These are phyloP conservation scores for Corythornis vintsioides DNA, from an alignment of 2,113 vertebrate genomes.

Conservation along the genomic window DNA sequence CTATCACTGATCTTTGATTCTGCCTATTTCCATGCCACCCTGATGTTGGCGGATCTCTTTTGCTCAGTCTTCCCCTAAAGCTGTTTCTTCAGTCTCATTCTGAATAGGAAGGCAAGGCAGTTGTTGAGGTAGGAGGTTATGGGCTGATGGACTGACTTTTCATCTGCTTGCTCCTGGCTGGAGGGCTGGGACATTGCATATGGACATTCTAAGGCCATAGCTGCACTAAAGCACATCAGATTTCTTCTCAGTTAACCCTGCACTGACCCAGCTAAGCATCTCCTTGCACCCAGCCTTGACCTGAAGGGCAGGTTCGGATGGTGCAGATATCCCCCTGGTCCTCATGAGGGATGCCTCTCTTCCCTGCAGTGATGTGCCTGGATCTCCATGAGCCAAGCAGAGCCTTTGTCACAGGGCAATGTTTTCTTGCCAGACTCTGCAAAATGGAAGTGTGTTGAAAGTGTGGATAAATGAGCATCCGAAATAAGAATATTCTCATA, in stretches of 20 bases:
- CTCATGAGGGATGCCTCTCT: background rate
- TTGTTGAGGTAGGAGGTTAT: background rate
- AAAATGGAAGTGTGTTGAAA: background rate
- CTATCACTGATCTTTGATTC: background rate
- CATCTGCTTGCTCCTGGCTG: background rate
- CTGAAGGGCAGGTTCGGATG: accelerated
- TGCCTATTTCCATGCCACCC: background rate
- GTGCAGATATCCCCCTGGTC: background rate
- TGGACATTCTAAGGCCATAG: background rate
- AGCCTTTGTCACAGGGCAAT: background rate
- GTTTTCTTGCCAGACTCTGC: background rate
- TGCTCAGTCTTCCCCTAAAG: background rate
- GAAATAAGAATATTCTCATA: background rate
- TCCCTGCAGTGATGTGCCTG: background rate
- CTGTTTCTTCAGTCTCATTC: background rate
- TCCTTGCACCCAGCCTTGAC: background rate
- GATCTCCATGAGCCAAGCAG: background rate
- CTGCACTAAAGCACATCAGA: background rate
- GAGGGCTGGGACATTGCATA: background rate
- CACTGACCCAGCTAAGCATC: background rate
- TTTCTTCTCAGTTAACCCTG: background rate
- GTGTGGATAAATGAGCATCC: background rate
- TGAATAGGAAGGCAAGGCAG: background rate
- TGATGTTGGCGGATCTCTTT: background rate
- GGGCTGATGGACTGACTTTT: background rate